Base-by-base conservation (phyloP, 1,140 invertebrate species). In the Cydia amplana region DNA sequence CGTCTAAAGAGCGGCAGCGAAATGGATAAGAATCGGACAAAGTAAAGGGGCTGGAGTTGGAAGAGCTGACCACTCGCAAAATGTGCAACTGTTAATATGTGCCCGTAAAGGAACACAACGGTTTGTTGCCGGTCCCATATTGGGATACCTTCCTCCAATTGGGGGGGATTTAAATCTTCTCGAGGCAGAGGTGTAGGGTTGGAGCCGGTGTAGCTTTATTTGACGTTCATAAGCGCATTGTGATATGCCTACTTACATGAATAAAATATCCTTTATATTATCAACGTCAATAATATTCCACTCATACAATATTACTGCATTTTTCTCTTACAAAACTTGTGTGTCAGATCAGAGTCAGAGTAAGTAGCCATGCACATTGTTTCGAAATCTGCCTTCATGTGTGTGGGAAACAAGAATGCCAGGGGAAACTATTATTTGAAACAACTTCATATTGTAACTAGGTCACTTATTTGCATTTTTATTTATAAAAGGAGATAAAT, bases 241-340 rank as follows among this genome's bases (percentile, higher is more conserved):
- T n/a, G n/a, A n/a, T n/a, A n/a, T n/a, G n/a, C n/a, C n/a, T n/a
- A n/a, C n/a, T n/a, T n/a, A n/a, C n/a, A n/a, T n/a, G n/a, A n/a
- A n/a, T n/a, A n/a, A n/a, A n/a, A n/a, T n/a, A n/a, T n/a, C n/a
- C n/a, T n/a, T n/a, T n/a, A n/a, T n/a, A n/a, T n/a, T n/a, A n/a
- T n/a, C n/a, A n/a, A 6, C 20, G 3, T 23, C 7, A n/a, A 60
- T 60, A 23, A 23, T 10, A 23, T 9, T 9, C 9, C 12, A 60
- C 55, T 23, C 18, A 2, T 60, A 23, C 20, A 60, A 12, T 10
- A 9, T 60, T 23, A 23, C 7, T 23, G 55, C 55, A 23, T 23
- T 60, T 60, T 60, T 60, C 55, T 60, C 55, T 60, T 23, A n/a
- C n/a, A n/a, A 60, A 60, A 23, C 55, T 10, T 60, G 55, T 18